Base-by-base conservation (phyloP, 2,888 invertebrate species). In the Euphydryas editha region DNA sequence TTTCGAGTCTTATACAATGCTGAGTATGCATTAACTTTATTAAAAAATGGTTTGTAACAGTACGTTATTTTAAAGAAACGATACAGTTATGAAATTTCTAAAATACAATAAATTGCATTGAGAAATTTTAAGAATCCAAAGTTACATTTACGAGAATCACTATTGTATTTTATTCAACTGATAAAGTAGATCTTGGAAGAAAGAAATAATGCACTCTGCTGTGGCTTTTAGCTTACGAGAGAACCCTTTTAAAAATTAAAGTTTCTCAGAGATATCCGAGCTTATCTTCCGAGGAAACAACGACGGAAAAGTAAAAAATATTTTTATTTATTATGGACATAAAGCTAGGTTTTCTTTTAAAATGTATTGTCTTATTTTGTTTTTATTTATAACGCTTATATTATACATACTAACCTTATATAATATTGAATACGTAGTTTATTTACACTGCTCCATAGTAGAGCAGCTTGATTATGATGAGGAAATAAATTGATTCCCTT, bases 211-310 rank as follows among this genome's bases (percentile, higher is more conserved):
- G 69, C 69, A 70, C 68, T 70, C 56, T 20, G 36, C 37, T 62
- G 51, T 65, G 65, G 57, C 67, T 70, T 65, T 65, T 57, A 68
- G 70, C 70, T 68, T 62, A 70, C 68, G 46, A 65, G 68, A 58
- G 62, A 70, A 68, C 59, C 44, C 59, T 70, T 64, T 70, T 70
- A 70, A 70, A 68, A 64, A 67, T 67, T 70, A 59, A 64, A 67
- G 37, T 59, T 65, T 42, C 57, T 60, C 20, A 39, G 18, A 61
- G 30, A 57, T 42, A 57, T 44, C 17, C 30, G 42, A 21, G 58
- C 20, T 64, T 59, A 64, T 59, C 44, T 58, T 36, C 20, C 44
- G 20, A 21, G 58, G 44, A 58, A 58, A 54, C 54, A 17, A 15
- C 36, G n/a, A 36, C 30, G 54, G 10, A 2, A 54, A 54, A 10